phyloP scores from a whole-genome alignment of 2,888 invertebrate genomes.

The Synanthedon andrenaeformis region DNA sequence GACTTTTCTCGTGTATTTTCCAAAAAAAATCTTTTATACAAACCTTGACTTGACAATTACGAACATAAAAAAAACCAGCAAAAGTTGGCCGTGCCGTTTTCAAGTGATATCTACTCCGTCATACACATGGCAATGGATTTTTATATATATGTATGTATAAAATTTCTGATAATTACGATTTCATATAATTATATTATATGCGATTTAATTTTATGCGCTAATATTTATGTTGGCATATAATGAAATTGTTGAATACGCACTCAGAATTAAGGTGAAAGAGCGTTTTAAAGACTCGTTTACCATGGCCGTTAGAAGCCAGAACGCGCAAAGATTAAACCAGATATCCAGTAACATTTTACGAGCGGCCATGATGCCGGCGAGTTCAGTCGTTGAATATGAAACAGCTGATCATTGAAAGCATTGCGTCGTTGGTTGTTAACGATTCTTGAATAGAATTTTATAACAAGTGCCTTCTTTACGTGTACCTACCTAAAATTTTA shows the following conservation, averaged over 20 bases:
- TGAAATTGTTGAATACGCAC: background rate
- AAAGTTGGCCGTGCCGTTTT: too few relatives aligned
- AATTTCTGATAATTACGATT: too few relatives aligned
- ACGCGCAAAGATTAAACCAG: conserved; percentile 4
- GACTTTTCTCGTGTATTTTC: too few relatives aligned
- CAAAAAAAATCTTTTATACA: too few relatives aligned
- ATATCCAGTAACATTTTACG: conserved; percentile 4
- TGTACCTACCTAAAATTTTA: background rate
- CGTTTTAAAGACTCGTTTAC: background rate
- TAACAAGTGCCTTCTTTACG: background rate
- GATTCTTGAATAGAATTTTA: background rate
- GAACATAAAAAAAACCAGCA: too few relatives aligned
- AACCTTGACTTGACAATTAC: too few relatives aligned
- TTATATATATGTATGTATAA: too few relatives aligned
- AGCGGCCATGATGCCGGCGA: conserved; percentile 3
- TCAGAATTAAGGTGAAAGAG: background rate
- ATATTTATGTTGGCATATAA: too few relatives aligned
- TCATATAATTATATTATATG: too few relatives aligned
- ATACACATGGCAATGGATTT: too few relatives aligned
- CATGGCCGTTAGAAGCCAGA: background rate
- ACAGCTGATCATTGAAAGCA: conserved; percentile 1
- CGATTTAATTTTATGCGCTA: too few relatives aligned
- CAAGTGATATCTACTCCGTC: too few relatives aligned
- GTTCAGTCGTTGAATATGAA: conserved; percentile 4
- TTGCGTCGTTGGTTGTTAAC: conserved; percentile 2